These are phyloP conservation scores for Salarias fasciatus DNA, from an alignment of 2,797 vertebrate genomes.

Conservation along the genomic window DNA sequence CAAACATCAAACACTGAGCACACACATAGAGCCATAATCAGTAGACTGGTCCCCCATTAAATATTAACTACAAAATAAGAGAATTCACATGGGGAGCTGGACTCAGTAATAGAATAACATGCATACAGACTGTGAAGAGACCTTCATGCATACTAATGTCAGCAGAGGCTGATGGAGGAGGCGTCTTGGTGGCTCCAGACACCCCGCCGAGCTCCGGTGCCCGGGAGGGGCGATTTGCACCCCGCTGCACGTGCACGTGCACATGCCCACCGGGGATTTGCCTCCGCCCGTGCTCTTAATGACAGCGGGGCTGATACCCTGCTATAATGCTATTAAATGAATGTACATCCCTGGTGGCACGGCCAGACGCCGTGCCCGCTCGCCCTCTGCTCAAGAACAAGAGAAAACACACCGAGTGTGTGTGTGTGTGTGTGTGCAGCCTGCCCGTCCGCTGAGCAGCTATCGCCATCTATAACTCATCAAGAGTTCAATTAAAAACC, in stretches of 20 bases:
- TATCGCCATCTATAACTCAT: slow-evolving; percentile 50
- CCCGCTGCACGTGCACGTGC: slow-evolving; percentile 31
- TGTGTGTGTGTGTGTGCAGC: slow-evolving; percentile 23
- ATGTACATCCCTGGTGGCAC: slow-evolving; percentile 50
- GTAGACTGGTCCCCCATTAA: slow-evolving; percentile 38
- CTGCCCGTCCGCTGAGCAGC: slow-evolving; percentile 39
- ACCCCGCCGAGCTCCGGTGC: slow-evolving; percentile 24
- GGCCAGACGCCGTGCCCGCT: slow-evolving; percentile 47
- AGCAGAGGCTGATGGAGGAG: slow-evolving; percentile 44
- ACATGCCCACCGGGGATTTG: slow-evolving; percentile 54
- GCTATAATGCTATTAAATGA: slow-evolving; percentile 60
- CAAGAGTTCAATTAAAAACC: slow-evolving; percentile 45
- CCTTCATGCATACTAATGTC: slow-evolving; percentile 56
- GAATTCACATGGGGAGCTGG: slow-evolving; percentile 33
- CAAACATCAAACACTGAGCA: slow-evolving; percentile 8
- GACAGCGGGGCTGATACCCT: slow-evolving; percentile 59
- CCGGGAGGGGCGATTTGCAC: slow-evolving; percentile 60
- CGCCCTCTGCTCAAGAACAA: slow-evolving; percentile 47
- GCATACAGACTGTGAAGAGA: slow-evolving; percentile 36
- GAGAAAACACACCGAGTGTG: slow-evolving; percentile 33
- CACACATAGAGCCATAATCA: slow-evolving; percentile 9
- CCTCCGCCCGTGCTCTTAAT: slow-evolving; percentile 37
- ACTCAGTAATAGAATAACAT: slow-evolving; percentile 10
- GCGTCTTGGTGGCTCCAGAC: slow-evolving; percentile 47
- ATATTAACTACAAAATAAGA: slow-evolving; percentile 58